Evolutionary conservation across 2,888 invertebrate genomes (phyloP).

Genomic region (Orchestes rusci): DNA sequence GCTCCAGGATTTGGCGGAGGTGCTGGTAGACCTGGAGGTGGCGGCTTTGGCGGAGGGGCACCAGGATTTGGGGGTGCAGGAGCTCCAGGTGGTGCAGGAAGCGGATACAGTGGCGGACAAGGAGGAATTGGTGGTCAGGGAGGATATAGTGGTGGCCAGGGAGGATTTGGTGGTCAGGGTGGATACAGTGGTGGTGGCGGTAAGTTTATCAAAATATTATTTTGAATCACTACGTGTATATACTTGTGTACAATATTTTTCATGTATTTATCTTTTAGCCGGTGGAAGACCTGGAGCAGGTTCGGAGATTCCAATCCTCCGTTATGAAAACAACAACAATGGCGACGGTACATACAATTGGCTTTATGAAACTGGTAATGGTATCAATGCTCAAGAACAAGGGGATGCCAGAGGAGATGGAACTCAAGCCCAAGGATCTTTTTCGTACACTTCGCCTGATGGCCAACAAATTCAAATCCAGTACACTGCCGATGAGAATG

Average conservation of each 20-base stretch:
- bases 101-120: constrained; percentile 7
- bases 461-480: constrained; percentile 42
- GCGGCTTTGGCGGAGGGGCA: constrained; percentile 4
- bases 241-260: not conserved
- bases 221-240: too few relatives aligned
- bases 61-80: constrained; percentile 7
- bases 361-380: constrained; percentile 52
- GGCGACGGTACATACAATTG: constrained; percentile 36
- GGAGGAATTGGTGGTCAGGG: constrained; percentile 14
- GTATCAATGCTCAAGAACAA: constrained; percentile 43
- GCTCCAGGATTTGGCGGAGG: constrained; percentile 6
- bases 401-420: constrained; percentile 35
- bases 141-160: constrained; percentile 12
- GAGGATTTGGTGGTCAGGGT: constrained; percentile 22
- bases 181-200: constrained; percentile 25
- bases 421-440: constrained; percentile 34
- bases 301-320: constrained; percentile 31
- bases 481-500: constrained; percentile 53
- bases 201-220: not conserved
- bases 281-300: constrained; percentile 30
- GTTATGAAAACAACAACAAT: constrained; percentile 35
- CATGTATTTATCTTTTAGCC: constrained; percentile 7
- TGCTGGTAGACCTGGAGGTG: constrained; percentile 7
- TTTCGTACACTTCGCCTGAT: constrained; percentile 36
- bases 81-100: constrained; percentile 11